Conservation (phyloP, 2,888 invertebrate genomes). For the Nineta flava region DNA sequence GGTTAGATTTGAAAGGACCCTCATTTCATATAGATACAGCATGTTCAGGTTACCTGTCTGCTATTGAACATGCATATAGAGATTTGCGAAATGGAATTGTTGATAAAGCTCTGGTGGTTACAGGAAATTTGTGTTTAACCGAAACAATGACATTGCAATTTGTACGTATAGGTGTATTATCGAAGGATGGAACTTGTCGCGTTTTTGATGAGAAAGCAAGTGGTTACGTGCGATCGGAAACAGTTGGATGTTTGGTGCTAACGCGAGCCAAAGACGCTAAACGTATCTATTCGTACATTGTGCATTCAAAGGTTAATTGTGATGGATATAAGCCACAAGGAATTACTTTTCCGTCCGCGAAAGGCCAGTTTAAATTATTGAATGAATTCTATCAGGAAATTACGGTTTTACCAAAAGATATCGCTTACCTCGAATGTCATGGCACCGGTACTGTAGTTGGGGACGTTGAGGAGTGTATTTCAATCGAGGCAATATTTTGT, state of each 20-base stretch:
- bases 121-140: conserved; percentile 70
- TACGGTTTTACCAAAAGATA: conserved; percentile 45
- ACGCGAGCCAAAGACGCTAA: conserved; percentile 42
- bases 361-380: conserved; percentile 42
- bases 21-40: conserved; percentile 84
- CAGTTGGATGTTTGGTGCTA: conserved; percentile 49
- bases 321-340: conserved; percentile 26
- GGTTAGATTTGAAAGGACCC: conserved; percentile 76
- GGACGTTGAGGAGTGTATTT: conserved; percentile 81
- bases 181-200: conserved; percentile 74
- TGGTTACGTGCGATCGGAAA: conserved; percentile 75
- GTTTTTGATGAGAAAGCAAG: conserved; percentile 74
- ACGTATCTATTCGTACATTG: conserved; percentile 32
- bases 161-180: conserved; percentile 58
- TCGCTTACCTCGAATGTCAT: conserved; percentile 78
- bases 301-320: conserved; percentile 22
- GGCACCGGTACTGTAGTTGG: conserved; percentile 71
- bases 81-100: conserved; percentile 66
- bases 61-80: conserved; percentile 65
- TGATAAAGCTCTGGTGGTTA: conserved; percentile 81
- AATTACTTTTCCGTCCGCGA: conserved; percentile 25
- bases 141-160: conserved; percentile 83
- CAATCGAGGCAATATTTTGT: conserved; percentile 67
- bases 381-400: conserved; percentile 52
- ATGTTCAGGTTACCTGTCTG: conserved; percentile 85